Conservation (phyloP, 1,140 invertebrate species). For the Ericerus pela region DNA sequence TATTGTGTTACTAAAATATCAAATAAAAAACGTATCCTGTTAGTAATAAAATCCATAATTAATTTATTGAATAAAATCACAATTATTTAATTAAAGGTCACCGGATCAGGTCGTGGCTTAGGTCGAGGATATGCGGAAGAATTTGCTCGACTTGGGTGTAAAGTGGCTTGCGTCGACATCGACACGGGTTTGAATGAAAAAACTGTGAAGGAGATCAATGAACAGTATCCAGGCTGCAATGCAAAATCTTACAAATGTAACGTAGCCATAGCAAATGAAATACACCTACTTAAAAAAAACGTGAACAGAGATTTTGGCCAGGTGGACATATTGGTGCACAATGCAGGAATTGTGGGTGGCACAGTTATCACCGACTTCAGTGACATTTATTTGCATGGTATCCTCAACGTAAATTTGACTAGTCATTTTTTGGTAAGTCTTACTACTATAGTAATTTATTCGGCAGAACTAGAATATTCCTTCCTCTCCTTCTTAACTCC, state of each 20-base stretch:
- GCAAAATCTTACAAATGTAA: slow-evolving; percentile 30
- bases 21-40: no score
- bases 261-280: slow-evolving; percentile 24
- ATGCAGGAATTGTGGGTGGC: slow-evolving; percentile 20
- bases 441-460: no score
- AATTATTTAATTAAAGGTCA: slow-evolving; percentile 31
- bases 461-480: no score
- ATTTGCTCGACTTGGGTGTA: slow-evolving; percentile 30
- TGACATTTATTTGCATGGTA: not conserved
- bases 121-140: slow-evolving; percentile 29
- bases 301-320: slow-evolving; percentile 30
- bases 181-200: slow-evolving; percentile 23
- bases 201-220: slow-evolving; percentile 21
- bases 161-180: slow-evolving; percentile 30
- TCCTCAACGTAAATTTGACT: not conserved
- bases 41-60: no score
- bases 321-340: slow-evolving; percentile 33
- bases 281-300: slow-evolving; percentile 25
- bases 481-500: no score
- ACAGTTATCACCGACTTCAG: slow-evolving; percentile 55
- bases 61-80: no score
- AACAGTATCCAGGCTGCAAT: slow-evolving; percentile 4
- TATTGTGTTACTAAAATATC: no score
- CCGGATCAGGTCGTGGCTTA: slow-evolving; percentile 29
- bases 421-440: slow-evolving; percentile 8